Percentiles rank a stretch among this genome's conserved stretches.
These are phyloP conservation scores for Iselma pallidipennis DNA, from an alignment of 2,888 invertebrate genomes.

Conservation along the genomic window DNA sequence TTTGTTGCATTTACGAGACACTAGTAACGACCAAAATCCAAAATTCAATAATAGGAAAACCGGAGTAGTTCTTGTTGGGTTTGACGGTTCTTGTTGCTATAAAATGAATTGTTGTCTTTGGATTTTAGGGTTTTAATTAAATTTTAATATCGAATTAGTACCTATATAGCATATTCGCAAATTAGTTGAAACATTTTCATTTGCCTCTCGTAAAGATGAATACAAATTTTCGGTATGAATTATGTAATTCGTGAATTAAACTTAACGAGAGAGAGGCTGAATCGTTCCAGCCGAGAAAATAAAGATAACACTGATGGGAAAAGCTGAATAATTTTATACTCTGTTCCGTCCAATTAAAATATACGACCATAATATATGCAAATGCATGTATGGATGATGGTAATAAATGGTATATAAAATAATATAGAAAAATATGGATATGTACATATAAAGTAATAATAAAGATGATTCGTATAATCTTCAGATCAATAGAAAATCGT, in stretches of 20 bases:
- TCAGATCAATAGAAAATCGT: background rate
- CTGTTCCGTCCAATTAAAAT: constrained; percentile 1
- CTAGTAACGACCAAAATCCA: no score
- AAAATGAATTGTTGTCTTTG: no score
- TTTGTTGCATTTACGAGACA: no score
- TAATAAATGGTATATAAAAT: constrained; percentile 1
- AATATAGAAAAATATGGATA: background rate
- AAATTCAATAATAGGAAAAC: no score
- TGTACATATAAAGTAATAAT: background rate
- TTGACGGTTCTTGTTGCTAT: no score
- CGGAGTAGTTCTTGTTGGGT: no score
- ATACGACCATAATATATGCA: constrained; percentile 14
- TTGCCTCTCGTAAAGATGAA: background rate
- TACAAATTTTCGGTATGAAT: constrained; percentile 6
- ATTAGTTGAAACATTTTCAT: background rate
- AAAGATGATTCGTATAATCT: background rate
- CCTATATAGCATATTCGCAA: background rate
- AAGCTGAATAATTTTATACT: background rate
- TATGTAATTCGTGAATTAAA: constrained; percentile 14
- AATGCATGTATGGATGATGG: constrained; percentile 11
- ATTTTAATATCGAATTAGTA: no score
- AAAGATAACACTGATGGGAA: constrained; percentile 7
- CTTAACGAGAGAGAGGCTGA: constrained; percentile 9
- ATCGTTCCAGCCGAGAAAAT: constrained; percentile 4
- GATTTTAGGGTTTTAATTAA: no score